phyloP scores from a whole-genome alignment of 2,113 vertebrate genomes.

The Haliaeetus leucogaster region DNA sequence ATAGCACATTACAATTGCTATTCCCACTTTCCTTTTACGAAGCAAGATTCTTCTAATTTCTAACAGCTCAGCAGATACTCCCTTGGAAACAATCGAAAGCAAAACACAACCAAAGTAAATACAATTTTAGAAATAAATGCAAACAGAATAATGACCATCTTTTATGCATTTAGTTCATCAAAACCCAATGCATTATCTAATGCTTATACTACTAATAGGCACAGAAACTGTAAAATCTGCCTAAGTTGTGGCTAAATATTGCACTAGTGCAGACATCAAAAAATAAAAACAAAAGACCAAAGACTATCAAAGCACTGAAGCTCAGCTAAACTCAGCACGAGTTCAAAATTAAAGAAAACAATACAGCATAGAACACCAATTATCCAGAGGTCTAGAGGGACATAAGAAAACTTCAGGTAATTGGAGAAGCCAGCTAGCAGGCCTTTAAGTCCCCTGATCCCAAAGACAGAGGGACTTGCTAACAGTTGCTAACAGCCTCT shows the following conservation, averaged over 20 bases:
- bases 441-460: not conserved
- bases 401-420: not conserved
- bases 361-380: not conserved
- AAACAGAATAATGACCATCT: not conserved
- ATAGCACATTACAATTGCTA: not conserved
- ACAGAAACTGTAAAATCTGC: not conserved
- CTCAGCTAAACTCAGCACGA: not conserved
- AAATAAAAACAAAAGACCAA: not conserved
- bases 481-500: not conserved
- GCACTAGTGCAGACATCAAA: not conserved
- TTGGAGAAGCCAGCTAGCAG: not conserved
- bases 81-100: conserved; percentile 3
- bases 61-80: not conserved
- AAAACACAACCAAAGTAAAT: not conserved
- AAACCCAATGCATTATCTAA: not conserved
- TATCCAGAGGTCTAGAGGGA: not conserved
- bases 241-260: not conserved
- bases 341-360: not conserved
- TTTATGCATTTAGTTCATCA: not conserved
- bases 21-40: not conserved
- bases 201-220: not conserved
- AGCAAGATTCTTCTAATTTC: conserved; percentile 4
- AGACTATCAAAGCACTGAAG: not conserved
- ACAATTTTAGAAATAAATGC: not conserved
- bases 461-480: not conserved